Evolutionary conservation across 2,113 vertebrate genomes (phyloP).

Genomic region (Coptodon rendalli): DNA sequence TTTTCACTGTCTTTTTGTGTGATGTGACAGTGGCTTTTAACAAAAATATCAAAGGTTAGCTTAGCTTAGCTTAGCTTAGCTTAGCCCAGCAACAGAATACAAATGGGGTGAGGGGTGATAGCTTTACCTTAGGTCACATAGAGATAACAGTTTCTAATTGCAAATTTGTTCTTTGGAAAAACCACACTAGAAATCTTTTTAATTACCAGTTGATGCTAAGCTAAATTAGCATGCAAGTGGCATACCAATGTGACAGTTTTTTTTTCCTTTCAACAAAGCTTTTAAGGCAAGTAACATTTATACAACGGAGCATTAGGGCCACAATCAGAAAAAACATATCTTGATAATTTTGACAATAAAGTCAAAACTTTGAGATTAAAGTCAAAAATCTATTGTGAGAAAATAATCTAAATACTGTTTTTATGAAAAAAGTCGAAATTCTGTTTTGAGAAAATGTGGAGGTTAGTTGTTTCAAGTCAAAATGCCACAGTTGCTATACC

Average conservation of each 20-base stretch:
- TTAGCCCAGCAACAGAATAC: background rate
- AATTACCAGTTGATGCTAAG: background rate
- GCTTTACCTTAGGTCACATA: background rate
- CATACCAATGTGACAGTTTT: background rate
- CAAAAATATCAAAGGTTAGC: background rate
- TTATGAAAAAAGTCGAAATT: background rate
- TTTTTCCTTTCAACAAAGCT: background rate
- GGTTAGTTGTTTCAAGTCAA: background rate
- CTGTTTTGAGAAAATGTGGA: background rate
- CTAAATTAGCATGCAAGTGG: background rate
- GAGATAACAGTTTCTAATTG: background rate
- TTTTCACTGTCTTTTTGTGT: background rate
- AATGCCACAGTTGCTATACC: background rate
- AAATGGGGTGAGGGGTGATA: background rate
- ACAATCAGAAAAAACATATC: rapidly evolving
- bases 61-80: background rate
- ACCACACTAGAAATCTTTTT: background rate
- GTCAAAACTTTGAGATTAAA: background rate
- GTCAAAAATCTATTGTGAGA: background rate
- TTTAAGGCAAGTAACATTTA: background rate
- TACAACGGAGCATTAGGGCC: background rate
- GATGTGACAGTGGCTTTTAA: background rate
- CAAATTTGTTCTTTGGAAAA: background rate
- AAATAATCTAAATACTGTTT: background rate
- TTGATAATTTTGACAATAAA: background rate